Evolutionary conservation across 2,888 invertebrate species (phyloP).

Genomic region (Heterodera filipjevi): DNA sequence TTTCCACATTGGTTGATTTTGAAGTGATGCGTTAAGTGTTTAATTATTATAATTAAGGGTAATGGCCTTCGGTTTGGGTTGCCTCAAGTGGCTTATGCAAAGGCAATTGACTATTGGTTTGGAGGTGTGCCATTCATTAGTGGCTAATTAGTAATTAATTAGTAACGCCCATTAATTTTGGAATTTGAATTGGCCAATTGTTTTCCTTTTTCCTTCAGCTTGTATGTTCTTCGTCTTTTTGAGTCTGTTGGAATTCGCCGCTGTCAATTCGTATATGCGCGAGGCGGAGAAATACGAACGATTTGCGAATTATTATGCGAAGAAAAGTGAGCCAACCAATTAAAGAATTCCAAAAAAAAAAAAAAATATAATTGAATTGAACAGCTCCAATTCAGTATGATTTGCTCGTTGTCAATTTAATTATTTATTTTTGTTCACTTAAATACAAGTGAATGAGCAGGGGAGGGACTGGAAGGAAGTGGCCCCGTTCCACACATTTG

Average conservation of each 20-base stretch:
- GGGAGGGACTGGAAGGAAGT: too few species aligned
- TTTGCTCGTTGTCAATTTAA: background rate
- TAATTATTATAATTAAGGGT: constrained; percentile 31
- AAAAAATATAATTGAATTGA: background rate
- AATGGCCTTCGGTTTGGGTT: constrained; percentile 42
- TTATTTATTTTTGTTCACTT: background rate
- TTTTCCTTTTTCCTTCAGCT: constrained; percentile 44
- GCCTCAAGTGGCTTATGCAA: constrained; percentile 42
- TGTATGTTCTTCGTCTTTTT: constrained; percentile 64
- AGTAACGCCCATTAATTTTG: background rate
- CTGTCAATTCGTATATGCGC: constrained; percentile 61
- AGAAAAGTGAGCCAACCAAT: constrained; percentile 17
- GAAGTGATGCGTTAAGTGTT: background rate
- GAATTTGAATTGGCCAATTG: too few species aligned
- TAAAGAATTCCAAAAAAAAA: background rate
- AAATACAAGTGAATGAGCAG: too few species aligned
- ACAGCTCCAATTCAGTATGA: too few species aligned
- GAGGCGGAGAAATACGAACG: constrained; percentile 49
- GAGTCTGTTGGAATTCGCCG: constrained; percentile 60
- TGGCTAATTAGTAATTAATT: background rate
- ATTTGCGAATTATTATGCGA: constrained; percentile 37
- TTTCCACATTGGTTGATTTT: constrained; percentile 55
- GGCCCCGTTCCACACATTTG: too few species aligned
- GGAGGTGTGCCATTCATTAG: constrained; percentile 49
- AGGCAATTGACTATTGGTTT: constrained; percentile 63